A percentile compares a stretch with the other conserved stretches of the same genome.
Conservation (phyloP, 1,140 invertebrate species). For the Ceratina australensis region DNA sequence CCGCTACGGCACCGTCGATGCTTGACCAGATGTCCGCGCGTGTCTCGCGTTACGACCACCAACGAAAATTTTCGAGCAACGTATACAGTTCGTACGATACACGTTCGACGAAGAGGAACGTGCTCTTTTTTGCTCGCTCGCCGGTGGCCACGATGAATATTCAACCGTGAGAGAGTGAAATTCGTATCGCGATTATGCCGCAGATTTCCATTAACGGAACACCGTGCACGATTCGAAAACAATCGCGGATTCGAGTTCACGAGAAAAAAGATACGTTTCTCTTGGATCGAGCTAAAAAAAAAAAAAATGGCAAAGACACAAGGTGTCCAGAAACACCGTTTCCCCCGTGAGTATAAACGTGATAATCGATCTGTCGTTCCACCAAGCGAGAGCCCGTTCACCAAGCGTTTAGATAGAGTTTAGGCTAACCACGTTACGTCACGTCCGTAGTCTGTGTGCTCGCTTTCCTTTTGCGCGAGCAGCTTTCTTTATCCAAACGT, state of each 20-base stretch:
- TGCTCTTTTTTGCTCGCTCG: background rate
- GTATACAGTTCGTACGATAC: background rate
- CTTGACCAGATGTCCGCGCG: constrained; percentile 13
- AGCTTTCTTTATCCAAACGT: background rate
- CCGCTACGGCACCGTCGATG: background rate
- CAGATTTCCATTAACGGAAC: background rate
- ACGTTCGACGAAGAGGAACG: background rate
- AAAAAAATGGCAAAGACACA: constrained; percentile 48
- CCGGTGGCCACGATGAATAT: background rate
- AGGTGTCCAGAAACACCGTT: constrained; percentile 51
- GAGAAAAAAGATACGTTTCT: constrained; percentile 15
- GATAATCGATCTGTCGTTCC: constrained; percentile 51
- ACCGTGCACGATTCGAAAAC: too few species aligned
- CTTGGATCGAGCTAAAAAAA: constrained; percentile 38
- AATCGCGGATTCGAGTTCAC: background rate
- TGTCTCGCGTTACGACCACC: constrained; percentile 58
- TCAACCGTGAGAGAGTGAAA: background rate
- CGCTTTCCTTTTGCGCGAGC: background rate
- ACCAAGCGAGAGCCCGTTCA: constrained; percentile 22
- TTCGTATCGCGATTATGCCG: background rate
- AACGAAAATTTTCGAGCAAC: constrained; percentile 50
- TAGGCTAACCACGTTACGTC: constrained; percentile 52
- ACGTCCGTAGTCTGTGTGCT: constrained; percentile 53
- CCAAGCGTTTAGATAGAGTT: constrained; percentile 23
- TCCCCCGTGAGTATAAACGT: constrained; percentile 56